Conservation (phyloP, 1,140 invertebrate species). For the Drosophila jambulina region DNA sequence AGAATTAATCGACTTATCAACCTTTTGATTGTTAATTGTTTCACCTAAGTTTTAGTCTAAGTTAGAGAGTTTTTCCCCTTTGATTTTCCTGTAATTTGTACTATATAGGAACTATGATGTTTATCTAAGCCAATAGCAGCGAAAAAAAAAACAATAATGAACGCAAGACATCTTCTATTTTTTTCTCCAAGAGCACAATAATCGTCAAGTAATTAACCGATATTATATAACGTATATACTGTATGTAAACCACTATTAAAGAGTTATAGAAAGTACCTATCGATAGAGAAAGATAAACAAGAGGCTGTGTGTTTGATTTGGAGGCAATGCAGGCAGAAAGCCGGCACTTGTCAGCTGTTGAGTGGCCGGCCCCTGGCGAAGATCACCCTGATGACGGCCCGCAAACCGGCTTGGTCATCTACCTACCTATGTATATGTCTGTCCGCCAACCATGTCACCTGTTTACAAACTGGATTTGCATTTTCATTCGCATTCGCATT, state of each 20-base stretch:
- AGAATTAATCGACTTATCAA: constrained; percentile 19
- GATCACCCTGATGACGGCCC: constrained; percentile 25
- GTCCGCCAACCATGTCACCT: neutral
- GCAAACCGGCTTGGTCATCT: constrained; percentile 40
- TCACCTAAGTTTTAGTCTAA: constrained; percentile 42
- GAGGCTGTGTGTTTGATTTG: constrained; percentile 29
- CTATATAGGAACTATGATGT: constrained; percentile 30
- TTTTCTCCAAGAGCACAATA: constrained; percentile 69
- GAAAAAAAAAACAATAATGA: constrained; percentile 35
- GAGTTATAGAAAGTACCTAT: constrained; percentile 65
- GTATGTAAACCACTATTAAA: constrained; percentile 74
- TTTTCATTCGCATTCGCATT: constrained; percentile 29
- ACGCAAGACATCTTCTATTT: constrained; percentile 18
- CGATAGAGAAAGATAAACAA: constrained; percentile 50
- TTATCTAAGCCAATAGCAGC: constrained; percentile 2
- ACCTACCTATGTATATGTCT: neutral
- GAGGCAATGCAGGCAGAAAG: constrained; percentile 1
- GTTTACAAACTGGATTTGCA: constrained; percentile 46
- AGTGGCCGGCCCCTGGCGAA: constrained; percentile 18
- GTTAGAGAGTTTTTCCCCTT: constrained; percentile 31
- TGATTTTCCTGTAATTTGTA: constrained; percentile 46
- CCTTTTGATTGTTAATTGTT: constrained; percentile 41
- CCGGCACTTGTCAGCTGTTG: constrained; percentile 43
- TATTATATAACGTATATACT: constrained; percentile 56
- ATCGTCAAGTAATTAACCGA: constrained; percentile 52